A percentile compares a stretch with the other conserved stretches of the same genome.
phyloP scores from a whole-genome alignment of 2,797 vertebrate species.

The Coccyzus lansbergi region DNA sequence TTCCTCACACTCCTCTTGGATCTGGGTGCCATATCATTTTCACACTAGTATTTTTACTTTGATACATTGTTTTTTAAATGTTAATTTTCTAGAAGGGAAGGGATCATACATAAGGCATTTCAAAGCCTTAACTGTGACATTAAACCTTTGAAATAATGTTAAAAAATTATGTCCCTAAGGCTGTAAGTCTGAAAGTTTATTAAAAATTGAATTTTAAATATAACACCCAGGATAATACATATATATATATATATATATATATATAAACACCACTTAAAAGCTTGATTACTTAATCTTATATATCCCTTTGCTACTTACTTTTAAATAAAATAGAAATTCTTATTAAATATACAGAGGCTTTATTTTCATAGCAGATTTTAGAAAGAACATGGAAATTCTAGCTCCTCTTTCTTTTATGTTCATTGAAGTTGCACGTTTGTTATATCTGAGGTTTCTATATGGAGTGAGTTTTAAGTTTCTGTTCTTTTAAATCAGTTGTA shows the following conservation, averaged over 20 bases:
- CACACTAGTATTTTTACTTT: constrained; percentile 61
- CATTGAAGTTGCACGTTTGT: not conserved
- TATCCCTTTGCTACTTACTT: constrained; percentile 56
- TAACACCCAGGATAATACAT: constrained; percentile 45
- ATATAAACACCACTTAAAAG: constrained; percentile 63
- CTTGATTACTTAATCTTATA: constrained; percentile 53
- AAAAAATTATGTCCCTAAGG: constrained; percentile 69
- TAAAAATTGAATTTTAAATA: constrained; percentile 76
- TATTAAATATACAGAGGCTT: not conserved
- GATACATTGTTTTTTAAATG: constrained; percentile 21
- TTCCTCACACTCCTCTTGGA: not conserved
- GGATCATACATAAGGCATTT: constrained; percentile 62
- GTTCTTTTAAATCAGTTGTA: not conserved
- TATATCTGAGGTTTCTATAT: not conserved
- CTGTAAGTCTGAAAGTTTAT: constrained; percentile 71
- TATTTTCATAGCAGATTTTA: not conserved
- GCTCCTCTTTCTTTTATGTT: not conserved
- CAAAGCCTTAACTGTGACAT: constrained; percentile 67
- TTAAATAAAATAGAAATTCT: constrained; percentile 63
- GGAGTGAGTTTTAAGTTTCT: not conserved
- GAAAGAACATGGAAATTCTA: not conserved
- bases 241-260: constrained; percentile 58
- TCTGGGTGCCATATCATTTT: constrained; percentile 35
- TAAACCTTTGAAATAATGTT: constrained; percentile 71
- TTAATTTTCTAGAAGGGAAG: constrained; percentile 71